phyloP scores from a whole-genome alignment of 2,888 invertebrate species.

The Opisthograptis luteolata region DNA sequence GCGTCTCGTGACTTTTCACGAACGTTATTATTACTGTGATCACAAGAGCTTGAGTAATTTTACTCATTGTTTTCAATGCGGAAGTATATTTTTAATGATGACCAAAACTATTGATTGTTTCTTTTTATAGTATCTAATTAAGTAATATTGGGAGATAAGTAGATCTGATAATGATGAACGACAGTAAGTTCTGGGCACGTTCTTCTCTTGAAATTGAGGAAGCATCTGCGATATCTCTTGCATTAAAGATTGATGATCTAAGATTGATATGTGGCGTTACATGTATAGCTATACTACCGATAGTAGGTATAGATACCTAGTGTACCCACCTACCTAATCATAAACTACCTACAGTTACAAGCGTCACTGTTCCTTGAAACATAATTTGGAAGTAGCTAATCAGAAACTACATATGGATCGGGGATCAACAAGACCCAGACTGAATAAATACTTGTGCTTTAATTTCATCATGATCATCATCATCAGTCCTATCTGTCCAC shows the following conservation, averaged over 20 bases:
- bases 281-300: too few relatives aligned
- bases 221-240: slow-evolving; percentile 12
- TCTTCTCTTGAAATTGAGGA: slow-evolving; percentile 16
- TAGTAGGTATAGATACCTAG: too few relatives aligned
- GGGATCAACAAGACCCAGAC: too few relatives aligned
- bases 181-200: slow-evolving; percentile 28
- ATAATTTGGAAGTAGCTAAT: too few relatives aligned
- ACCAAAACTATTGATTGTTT: background rate
- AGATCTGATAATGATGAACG: slow-evolving; percentile 10
- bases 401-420: too few relatives aligned
- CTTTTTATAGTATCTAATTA: slow-evolving; percentile 41
- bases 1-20: slow-evolving; percentile 46
- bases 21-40: slow-evolving; percentile 25
- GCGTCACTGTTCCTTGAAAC: too few relatives aligned
- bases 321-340: too few relatives aligned
- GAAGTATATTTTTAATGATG: slow-evolving; percentile 31
- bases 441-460: too few relatives aligned
- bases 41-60: slow-evolving; percentile 21
- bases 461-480: too few relatives aligned
- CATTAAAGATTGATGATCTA: background rate
- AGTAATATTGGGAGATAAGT: slow-evolving; percentile 9
- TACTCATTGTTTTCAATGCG: slow-evolving; percentile 34
- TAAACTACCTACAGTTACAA: too few relatives aligned
- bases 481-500: too few relatives aligned
- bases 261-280: background rate